A percentile compares a stretch with the other conserved stretches of the same genome.
These are phyloP conservation scores for Squalus acanthias DNA, from an alignment of 2,797 vertebrate genomes.

Conservation along the genomic window DNA sequence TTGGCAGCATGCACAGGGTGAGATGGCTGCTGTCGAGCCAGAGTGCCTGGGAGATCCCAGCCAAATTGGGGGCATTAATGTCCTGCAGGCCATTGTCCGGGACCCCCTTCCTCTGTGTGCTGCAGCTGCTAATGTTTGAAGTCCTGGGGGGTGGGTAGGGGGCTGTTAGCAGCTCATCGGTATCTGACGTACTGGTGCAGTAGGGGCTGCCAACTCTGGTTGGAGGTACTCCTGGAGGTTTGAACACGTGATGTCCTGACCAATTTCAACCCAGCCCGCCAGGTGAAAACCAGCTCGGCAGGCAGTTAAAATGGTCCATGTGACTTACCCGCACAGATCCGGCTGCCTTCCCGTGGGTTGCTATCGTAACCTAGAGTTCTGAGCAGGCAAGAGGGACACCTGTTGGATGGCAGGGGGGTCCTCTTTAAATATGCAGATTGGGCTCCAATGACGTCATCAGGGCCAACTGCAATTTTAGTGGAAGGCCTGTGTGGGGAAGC, in stretches of 20 bases:
- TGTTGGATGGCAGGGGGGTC: neutral
- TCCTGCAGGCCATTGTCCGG: no score
- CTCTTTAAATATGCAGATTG: neutral
- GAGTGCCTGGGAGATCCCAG: no score
- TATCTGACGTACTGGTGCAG: neutral
- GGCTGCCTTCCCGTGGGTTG: neutral
- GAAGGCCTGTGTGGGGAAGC: neutral
- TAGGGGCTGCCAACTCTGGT: neutral
- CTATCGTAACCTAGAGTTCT: neutral
- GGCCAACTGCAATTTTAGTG: neutral
- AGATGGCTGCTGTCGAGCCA: no score
- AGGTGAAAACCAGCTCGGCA: neutral
- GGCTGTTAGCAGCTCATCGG: no score
- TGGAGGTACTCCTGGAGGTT: neutral
- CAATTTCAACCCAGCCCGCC: neutral
- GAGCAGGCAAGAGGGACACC: neutral
- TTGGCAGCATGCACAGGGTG: no score
- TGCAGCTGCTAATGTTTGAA: no score
- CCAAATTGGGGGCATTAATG: no score
- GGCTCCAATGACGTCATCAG: neutral
- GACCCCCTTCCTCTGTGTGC: no score
- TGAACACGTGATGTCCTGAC: neutral
- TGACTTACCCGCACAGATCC: neutral
- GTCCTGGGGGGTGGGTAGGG: no score
- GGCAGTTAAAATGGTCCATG: neutral